Base-by-base conservation (phyloP, 2,888 invertebrate species). In the Drosophila ezoana region DNA sequence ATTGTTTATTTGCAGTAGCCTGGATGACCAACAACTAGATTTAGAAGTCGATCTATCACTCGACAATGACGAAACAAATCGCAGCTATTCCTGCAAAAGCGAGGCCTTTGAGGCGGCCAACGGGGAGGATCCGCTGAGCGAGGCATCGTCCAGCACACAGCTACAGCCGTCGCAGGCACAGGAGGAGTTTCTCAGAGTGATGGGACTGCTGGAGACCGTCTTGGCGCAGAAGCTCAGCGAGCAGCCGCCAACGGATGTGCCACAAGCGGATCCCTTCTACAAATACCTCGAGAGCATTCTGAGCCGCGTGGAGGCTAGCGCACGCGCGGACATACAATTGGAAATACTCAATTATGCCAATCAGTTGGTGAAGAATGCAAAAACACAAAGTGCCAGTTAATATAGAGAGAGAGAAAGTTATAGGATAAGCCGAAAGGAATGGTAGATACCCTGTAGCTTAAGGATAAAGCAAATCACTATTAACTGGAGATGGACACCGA, bases 241-340 rank as follows among this genome's bases (percentile, higher is more conserved):
- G 14, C 49, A 58, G n/a, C 2, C 54, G 2, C 5, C 44, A 33
- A 16, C 20, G 13, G 11, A 4, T 32, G n/a, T 4, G 1, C 13
- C 13, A 1, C 38, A 40, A 1, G 28, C 28, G 8, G 67, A 75
- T 38, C 68, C 81, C 9, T 84, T 81, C 41, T 68, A 78, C 33
- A 68, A 65, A 4, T 81, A 63, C 35, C 45, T 84, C 6, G 74
- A 72, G 4, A 78, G 52, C 16, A 53, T 78, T 9, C 16, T 81
- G 4, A 63, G 51, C 28, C 57, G 62, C 16, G 79, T 81, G 4
- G 62, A 69, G 0, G 58, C 18, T 3, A 13, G n/a, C 2, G 28
- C 40, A 4, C 82, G 79, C 5, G 8, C 33, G 2, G 75, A 73
- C 13, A 66, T 85, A 28, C 69, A 78, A 54, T 33, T 81, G 3